Conservation (phyloP, 1,140 invertebrate species). For the Andrena cerasifolii region DNA sequence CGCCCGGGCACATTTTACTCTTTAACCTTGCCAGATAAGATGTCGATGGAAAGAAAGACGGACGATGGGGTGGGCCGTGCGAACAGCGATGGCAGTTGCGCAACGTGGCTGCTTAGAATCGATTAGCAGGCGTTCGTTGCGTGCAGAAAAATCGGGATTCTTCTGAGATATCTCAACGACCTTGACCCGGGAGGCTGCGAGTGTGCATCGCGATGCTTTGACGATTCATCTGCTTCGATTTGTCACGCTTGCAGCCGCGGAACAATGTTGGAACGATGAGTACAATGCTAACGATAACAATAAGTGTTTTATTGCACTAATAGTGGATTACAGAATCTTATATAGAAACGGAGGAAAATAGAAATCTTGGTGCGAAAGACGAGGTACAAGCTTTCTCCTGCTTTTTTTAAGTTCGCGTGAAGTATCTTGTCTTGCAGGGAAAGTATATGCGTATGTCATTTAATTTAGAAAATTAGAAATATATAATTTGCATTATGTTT, state of each 20-base stretch:
- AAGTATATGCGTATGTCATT: too few relatives aligned
- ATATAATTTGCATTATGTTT: too few relatives aligned
- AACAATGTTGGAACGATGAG: too few relatives aligned
- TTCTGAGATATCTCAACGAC: constrained; percentile 23
- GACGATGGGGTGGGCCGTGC: not conserved
- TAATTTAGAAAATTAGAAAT: too few relatives aligned
- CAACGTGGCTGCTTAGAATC: constrained; percentile 5
- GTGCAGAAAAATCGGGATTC: constrained; percentile 33
- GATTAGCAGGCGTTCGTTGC: constrained; percentile 4
- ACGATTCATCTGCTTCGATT: not conserved
- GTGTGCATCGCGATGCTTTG: not conserved
- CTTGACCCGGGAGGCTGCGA: constrained; percentile 5
- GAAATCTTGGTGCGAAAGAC: too few relatives aligned
- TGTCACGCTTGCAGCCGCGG: not conserved
- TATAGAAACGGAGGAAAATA: too few relatives aligned
- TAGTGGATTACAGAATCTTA: too few relatives aligned
- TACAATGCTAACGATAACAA: too few relatives aligned
- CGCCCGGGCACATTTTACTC: not conserved
- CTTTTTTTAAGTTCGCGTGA: too few relatives aligned
- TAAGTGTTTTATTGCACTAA: too few relatives aligned
- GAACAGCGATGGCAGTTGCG: not conserved
- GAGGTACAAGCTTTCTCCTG: too few relatives aligned
- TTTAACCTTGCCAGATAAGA: not conserved
- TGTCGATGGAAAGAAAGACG: not conserved
- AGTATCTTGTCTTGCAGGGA: too few relatives aligned